Conservation (phyloP, 2,797 vertebrate genomes). For the Coregonus ussuriensis region DNA sequence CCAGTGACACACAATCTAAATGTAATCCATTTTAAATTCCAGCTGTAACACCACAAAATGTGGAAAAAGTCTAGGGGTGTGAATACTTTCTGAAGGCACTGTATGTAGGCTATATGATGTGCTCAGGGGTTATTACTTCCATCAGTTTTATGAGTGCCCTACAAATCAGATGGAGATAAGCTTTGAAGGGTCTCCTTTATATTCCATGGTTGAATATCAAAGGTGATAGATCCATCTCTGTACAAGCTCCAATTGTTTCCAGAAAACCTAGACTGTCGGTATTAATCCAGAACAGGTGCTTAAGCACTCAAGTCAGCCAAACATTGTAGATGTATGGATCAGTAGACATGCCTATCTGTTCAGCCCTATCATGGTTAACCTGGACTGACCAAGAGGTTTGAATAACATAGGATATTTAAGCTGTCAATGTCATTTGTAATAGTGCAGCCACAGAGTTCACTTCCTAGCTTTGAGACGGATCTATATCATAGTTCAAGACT, state of each 20-base stretch:
- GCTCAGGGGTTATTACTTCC: neutral
- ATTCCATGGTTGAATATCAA: neutral
- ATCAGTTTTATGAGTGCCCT: neutral
- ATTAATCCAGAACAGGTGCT: neutral
- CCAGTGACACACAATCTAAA: no score
- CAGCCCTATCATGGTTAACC: no score
- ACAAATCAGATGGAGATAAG: neutral
- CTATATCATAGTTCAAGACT: neutral
- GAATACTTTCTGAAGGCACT: neutral
- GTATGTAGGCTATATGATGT: neutral
- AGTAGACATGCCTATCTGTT: neutral
- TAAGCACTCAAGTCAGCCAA: neutral
- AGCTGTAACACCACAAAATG: no score
- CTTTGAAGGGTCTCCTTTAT: neutral
- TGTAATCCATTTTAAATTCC: neutral
- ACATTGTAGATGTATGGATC: neutral
- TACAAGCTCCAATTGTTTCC: neutral
- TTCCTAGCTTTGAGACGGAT: neutral
- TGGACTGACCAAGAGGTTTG: neutral
- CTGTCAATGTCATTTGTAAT: neutral
- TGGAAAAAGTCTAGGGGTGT: neutral
- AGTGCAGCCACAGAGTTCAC: neutral
- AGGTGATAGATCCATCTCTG: neutral
- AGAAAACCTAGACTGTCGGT: neutral
- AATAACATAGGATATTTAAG: neutral